Conservation (phyloP, 2,888 invertebrate species). For the Papilio elwesi region DNA sequence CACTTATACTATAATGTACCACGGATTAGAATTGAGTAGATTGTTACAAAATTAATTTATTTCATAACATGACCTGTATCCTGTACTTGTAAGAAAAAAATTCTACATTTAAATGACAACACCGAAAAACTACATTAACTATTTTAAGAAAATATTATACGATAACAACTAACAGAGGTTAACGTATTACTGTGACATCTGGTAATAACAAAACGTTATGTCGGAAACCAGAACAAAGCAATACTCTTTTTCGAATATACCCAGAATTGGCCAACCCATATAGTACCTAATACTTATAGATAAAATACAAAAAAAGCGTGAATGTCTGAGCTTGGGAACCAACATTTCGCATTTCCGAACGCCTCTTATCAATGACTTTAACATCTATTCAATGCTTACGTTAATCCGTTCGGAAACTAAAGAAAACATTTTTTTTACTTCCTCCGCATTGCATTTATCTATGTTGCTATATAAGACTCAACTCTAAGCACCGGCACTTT, state of each 20-base stretch:
- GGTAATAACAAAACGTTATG: slow-evolving; percentile 20
- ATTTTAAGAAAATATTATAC: not conserved
- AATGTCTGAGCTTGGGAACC: slow-evolving; percentile 58
- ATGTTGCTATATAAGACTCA: slow-evolving; percentile 30
- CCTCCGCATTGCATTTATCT: slow-evolving; percentile 24
- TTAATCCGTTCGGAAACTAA: slow-evolving; percentile 24
- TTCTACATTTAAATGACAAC: not conserved
- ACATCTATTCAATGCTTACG: slow-evolving; percentile 39
- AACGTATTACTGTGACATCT: not conserved
- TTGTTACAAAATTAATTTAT: too few relatives aligned
- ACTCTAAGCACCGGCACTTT: slow-evolving; percentile 4
- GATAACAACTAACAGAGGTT: not conserved
- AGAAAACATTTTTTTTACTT: slow-evolving; percentile 21
- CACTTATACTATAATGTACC: not conserved
- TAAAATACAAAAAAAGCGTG: slow-evolving; percentile 51
- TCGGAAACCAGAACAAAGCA: slow-evolving; percentile 52
- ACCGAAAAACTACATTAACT: not conserved
- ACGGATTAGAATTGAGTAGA: not conserved
- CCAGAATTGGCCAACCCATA: slow-evolving; percentile 56
- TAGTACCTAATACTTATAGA: slow-evolving; percentile 16
- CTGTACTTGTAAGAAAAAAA: not conserved
- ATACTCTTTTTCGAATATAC: slow-evolving; percentile 70
- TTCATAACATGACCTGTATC: too few relatives aligned
- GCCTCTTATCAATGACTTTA: slow-evolving; percentile 47
- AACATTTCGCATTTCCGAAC: slow-evolving; percentile 56